These are phyloP conservation scores for Turritopsis dohrnii DNA, from an alignment of 30 jellyfish, hydroid and myxozoan genomes.

Conservation along the genomic window DNA sequence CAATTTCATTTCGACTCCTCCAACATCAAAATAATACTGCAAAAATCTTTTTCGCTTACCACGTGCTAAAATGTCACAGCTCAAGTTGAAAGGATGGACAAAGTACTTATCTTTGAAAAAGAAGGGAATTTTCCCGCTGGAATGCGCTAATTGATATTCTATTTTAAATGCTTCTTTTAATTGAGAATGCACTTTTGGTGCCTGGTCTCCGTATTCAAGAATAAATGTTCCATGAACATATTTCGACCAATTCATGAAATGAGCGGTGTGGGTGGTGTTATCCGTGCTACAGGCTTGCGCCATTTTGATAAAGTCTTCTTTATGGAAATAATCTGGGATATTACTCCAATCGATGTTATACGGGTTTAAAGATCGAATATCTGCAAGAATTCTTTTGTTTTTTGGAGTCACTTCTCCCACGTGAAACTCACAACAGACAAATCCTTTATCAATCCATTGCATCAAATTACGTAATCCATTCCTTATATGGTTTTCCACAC, in stretches of 20 bases:
- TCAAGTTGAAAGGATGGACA: background rate
- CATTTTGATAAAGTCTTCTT: background rate
- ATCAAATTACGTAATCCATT: background rate
- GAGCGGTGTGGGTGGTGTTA: slow-evolving; percentile 9
- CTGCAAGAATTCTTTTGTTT: background rate
- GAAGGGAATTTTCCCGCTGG: background rate
- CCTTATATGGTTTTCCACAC: background rate
- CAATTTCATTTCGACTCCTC: background rate
- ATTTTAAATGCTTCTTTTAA: background rate
- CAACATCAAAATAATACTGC: background rate
- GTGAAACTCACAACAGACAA: background rate
- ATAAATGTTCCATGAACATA: slow-evolving; percentile 12
- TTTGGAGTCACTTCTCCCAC: background rate
- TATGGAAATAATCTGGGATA: background rate
- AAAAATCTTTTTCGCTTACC: background rate
- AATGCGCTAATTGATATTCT: background rate
- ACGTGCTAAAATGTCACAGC: background rate
- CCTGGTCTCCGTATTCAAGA: background rate
- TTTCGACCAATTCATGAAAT: slow-evolving; percentile 18
- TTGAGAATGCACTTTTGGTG: background rate
- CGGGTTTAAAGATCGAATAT: background rate
- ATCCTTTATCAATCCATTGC: background rate
- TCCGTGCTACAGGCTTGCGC: slow-evolving; percentile 17
- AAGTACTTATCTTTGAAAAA: background rate
- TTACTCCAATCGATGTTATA: slow-evolving; percentile 13